Conservation (phyloP, 2,888 invertebrate genomes). For the Caenorhabditis wallacei region DNA sequence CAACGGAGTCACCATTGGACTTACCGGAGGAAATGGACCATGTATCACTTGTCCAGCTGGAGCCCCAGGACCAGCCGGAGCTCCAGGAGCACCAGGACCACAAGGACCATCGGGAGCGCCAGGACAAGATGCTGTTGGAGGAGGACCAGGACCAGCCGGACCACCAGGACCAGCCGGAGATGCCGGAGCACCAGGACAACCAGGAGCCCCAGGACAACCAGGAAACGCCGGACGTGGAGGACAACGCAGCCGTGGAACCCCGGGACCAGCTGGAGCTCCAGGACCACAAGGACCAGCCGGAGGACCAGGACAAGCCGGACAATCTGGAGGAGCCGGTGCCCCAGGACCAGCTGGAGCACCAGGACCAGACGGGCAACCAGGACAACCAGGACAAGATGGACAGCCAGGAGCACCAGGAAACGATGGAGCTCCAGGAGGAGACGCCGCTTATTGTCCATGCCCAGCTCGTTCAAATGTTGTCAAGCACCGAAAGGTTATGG, state of each 20-base stretch:
- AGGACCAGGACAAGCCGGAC: constrained; percentile 65
- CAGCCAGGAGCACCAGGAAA: constrained; percentile 62
- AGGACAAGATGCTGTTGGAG: constrained; percentile 64
- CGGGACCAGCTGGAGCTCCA: constrained; percentile 67
- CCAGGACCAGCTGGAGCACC: constrained; percentile 67
- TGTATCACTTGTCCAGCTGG: constrained; percentile 64
- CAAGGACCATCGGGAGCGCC: constrained; percentile 69
- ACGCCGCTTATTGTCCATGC: constrained; percentile 65
- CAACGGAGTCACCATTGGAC: constrained; percentile 68
- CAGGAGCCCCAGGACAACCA: constrained; percentile 65
- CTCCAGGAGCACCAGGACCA: constrained; percentile 64
- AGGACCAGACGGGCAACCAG: constrained; percentile 64
- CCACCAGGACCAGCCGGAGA: constrained; percentile 70
- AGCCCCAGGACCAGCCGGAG: constrained; percentile 63
- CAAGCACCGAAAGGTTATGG: constrained; percentile 52
- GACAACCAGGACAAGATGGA: constrained; percentile 58
- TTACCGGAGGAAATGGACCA: constrained; percentile 57
- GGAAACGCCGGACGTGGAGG: constrained; percentile 53
- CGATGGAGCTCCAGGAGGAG: constrained; percentile 61
- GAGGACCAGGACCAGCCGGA: constrained; percentile 66
- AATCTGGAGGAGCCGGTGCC: constrained; percentile 50
- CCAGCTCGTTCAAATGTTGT: constrained; percentile 54
- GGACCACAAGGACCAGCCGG: constrained; percentile 68
- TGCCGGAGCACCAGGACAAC: constrained; percentile 66
- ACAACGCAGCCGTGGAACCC: constrained; percentile 53